These are phyloP conservation scores for Caenorhabditis becei DNA, from an alignment of 2,888 invertebrate species.

Conservation along the genomic window DNA sequence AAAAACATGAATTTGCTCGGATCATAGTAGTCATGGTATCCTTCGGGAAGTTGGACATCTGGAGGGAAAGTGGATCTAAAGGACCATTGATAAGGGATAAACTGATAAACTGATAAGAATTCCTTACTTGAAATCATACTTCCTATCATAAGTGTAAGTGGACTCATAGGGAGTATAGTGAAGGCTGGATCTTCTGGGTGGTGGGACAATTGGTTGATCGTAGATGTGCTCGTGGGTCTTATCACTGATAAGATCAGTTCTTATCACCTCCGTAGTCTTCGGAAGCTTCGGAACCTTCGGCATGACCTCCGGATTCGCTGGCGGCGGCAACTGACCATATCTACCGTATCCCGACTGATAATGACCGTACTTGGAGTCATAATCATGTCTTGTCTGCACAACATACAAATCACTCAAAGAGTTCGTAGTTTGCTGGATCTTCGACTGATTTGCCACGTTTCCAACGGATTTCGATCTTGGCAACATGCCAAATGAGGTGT, in stretches of 20 bases:
- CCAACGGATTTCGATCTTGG: constrained; percentile 35
- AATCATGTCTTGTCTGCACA: constrained; percentile 26
- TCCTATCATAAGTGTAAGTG: constrained; percentile 32
- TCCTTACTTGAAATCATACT: constrained; percentile 50
- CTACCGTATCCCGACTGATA: constrained; percentile 45
- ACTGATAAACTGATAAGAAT: no score
- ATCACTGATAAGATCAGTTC: neutral
- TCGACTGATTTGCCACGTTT: constrained; percentile 12
- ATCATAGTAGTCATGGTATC: constrained; percentile 58
- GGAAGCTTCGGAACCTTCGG: constrained; percentile 29
- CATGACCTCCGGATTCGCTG: constrained; percentile 31
- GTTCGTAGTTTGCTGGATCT: constrained; percentile 40
- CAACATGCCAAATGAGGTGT: constrained; percentile 39
- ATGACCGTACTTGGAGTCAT: constrained; percentile 45
- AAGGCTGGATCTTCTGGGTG: neutral
- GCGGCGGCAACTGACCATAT: constrained; percentile 33
- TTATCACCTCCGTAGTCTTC: neutral
- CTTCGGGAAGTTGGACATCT: constrained; percentile 49
- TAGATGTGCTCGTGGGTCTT: constrained; percentile 27
- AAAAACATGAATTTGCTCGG: constrained; percentile 36
- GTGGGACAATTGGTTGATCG: constrained; percentile 28
- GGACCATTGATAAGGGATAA: no score
- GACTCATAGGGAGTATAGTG: constrained; percentile 24
- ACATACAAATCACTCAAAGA: constrained; percentile 41
- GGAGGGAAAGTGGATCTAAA: constrained; percentile 41